phyloP scores from a whole-genome alignment of 2,797 vertebrate genomes.

The Sebastes glaucus region DNA sequence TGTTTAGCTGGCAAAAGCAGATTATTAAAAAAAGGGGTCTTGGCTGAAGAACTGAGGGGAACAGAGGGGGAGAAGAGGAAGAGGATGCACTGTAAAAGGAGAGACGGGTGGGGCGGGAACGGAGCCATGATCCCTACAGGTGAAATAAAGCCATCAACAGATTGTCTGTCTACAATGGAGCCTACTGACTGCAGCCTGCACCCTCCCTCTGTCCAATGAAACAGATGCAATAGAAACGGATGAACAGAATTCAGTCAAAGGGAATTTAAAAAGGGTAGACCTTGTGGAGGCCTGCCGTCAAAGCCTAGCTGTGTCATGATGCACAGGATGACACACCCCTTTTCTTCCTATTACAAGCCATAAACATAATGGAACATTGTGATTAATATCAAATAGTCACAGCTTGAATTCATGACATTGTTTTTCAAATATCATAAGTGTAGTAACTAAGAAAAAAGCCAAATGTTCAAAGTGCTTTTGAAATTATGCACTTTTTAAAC shows the following conservation, averaged over 20 bases:
- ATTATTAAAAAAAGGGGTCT: slow-evolving; percentile 18
- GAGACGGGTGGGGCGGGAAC: slow-evolving; percentile 53
- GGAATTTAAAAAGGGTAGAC: slow-evolving; percentile 99
- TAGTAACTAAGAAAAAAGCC: slow-evolving; percentile 77
- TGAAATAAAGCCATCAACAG: slow-evolving; percentile 85
- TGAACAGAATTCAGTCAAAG: slow-evolving; percentile 99
- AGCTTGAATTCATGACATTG: slow-evolving; percentile 90
- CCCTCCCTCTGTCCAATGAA: slow-evolving; percentile 94
- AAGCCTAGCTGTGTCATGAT: slow-evolving; percentile 99
- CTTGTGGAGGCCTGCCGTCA: slow-evolving; percentile 99
- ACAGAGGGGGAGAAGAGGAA: slow-evolving; percentile 63
- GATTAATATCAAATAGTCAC: slow-evolving; percentile 99
- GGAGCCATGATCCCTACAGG: slow-evolving; percentile 91
- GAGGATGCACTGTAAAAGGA: slow-evolving; percentile 59
- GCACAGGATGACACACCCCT: slow-evolving; percentile 99
- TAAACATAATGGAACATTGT: slow-evolving; percentile 99
- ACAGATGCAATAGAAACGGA: slow-evolving; percentile 99
- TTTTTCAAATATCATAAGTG: slow-evolving; percentile 55
- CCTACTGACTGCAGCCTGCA: slow-evolving; percentile 84
- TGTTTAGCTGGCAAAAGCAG: slow-evolving; percentile 32
- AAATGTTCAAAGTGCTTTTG: slow-evolving; percentile 91
- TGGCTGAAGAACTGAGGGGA: slow-evolving; percentile 45
- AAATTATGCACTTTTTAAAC: slow-evolving; percentile 83
- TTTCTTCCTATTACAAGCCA: slow-evolving; percentile 99
- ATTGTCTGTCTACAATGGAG: slow-evolving; percentile 75